Conservation (phyloP, 2,113 vertebrate species). For the Tyto alba region DNA sequence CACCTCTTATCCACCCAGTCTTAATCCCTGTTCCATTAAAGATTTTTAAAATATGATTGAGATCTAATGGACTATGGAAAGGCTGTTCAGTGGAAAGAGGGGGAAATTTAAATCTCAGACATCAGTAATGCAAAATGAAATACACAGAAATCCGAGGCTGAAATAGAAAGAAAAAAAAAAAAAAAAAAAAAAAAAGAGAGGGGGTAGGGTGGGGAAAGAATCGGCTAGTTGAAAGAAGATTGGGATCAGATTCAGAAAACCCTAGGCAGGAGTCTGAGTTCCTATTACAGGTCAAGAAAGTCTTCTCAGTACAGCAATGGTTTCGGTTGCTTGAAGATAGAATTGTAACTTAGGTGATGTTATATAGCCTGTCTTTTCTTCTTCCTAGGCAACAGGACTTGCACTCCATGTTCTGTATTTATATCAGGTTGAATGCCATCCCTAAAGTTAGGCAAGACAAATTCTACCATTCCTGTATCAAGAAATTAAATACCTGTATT, state of each 20-base stretch:
- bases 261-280: not conserved
- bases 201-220: not conserved
- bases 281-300: not conserved
- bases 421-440: not conserved
- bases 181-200: too few species aligned
- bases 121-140: not conserved
- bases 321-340: not conserved
- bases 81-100: not conserved
- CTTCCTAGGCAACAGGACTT: not conserved
- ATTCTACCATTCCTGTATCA: not conserved
- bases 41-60: too few species aligned
- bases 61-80: too few species aligned
- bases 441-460: not conserved
- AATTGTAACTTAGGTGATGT: too few species aligned
- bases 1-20: not conserved
- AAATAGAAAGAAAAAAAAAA: not conserved
- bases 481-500: not conserved
- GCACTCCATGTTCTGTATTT: not conserved
- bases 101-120: not conserved
- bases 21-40: not conserved
- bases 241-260: not conserved
- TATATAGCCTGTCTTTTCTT: too few species aligned
- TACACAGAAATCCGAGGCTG: too few species aligned
- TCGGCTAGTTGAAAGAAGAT: not conserved
- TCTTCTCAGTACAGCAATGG: not conserved